phyloP scores from a whole-genome alignment of 2,797 vertebrate genomes.

The Intellagama lesueurii region DNA sequence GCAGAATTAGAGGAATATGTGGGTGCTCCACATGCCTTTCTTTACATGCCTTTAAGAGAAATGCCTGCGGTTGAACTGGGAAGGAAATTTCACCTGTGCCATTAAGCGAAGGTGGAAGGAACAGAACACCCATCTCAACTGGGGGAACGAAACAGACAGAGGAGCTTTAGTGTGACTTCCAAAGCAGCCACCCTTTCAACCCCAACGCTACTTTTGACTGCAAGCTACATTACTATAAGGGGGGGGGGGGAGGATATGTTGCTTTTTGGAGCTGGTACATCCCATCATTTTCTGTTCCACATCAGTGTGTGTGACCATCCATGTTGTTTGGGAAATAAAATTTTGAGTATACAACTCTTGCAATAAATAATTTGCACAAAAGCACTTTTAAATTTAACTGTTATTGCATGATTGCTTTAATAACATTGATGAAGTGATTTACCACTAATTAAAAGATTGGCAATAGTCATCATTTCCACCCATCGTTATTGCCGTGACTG shows the following conservation, averaged over 20 bases:
- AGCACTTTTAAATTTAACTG: not conserved
- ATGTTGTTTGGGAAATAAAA: not conserved
- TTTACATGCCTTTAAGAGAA: not conserved
- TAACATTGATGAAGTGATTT: not conserved
- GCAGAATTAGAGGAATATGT: not conserved
- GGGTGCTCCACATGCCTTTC: not conserved
- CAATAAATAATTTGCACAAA: not conserved
- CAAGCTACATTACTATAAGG: not conserved
- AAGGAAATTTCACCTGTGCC: not conserved
- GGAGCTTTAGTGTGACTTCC: not conserved
- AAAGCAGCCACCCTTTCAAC: not conserved
- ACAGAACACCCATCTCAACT: not conserved
- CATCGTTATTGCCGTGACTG: not conserved
- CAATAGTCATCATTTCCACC: not conserved
- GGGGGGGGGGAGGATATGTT: not conserved
- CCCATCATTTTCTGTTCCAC: not conserved
- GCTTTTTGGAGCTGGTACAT: not conserved
- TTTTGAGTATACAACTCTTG: not conserved
- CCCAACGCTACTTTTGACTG: not conserved
- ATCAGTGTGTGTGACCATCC: not conserved
- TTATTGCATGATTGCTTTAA: not conserved
- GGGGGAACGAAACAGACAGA: not conserved
- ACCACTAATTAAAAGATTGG: not conserved
- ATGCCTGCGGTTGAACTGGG: not conserved
- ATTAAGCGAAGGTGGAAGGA: not conserved